Base-by-base conservation (phyloP, 2,888 invertebrate species). In the Aquatica leii region DNA sequence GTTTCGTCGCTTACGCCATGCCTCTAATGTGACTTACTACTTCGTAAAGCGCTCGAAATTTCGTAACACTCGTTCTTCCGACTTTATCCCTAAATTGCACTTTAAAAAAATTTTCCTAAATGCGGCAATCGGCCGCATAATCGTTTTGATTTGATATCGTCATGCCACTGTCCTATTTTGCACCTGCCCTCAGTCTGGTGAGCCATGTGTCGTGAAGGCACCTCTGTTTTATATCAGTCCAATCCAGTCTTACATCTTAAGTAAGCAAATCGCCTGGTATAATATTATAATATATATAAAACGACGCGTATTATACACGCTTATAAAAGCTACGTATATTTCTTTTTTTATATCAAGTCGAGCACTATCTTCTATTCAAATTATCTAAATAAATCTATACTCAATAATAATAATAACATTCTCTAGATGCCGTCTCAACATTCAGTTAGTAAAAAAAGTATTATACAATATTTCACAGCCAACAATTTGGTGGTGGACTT, bases 381-480 rank as follows among this genome's bases (percentile, higher is more conserved):
- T 75, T 74, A 75, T 73, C 75, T 77, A 77, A 76, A 76, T 77
- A 78, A 77, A 78, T 75, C 76, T 77, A 77, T 76, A 69, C 73
- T 76, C 76, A 78, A 72, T 75, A 74, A 74, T 76, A 78, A 72
- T 75, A 74, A 74, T 76, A 80, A 78, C 77, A 76, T 76, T 77
- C 74, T 74, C 77, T 80, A 80, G 80, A 77, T 80, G 80, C 80
- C 80, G 76, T 79, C 80, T 71, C 68, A 78, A 77, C 73, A 74
- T 73, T 75, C 74, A 71, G 75, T 76, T 78, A 78, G 77, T 76
- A 76, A 78, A 78, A 77, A 77, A 76, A 71, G 76, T 74, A 77
- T 77, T 77, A 77, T 80, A 78, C 76, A 77, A 73, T 79, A 77
- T 78, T 80, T 82, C 82, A 82, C 82, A 82, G 82, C 82, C 82